Base-by-base conservation (phyloP, 2,888 invertebrate genomes). In the Coecobrya sp. region DNA sequence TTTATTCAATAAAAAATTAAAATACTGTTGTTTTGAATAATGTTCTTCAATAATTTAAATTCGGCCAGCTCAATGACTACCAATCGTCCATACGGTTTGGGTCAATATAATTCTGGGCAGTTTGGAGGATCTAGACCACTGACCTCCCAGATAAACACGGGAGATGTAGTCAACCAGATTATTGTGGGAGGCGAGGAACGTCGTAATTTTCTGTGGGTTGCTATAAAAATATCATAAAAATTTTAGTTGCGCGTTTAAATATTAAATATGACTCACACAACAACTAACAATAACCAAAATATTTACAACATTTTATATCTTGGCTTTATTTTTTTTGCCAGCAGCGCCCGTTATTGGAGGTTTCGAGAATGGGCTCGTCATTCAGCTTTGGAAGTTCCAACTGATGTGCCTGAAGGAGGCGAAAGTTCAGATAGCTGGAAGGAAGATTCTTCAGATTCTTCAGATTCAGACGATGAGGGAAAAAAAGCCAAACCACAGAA, bases 291-390 rank as follows among this genome's bases (percentile, higher is more conserved):
- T 11, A 25, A 19, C 25, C 5, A 62, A 25, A 25, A 25, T 62
- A 19, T 62, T 25, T 10, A 49, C 7, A 10, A 3, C 49, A 49
- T 36, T 36, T 36, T 3, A 49, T n/a, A 49, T 49, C 10, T 49
- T 49, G 19, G 19, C 19, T 59, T 7, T 7, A 25, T 36, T 68
- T 68, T 13, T 11, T 30, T 25, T 82, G 13, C n/a, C n/a, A 55
- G 25, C 0, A n/a, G 62, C 0, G 3, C 36, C 1, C 85, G 85
- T 13, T 68, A 85, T n/a, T 85, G 85, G 85, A 8, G 86, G n/a
- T 52, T 70, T 27, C 62, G 45, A 2, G 73, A 86, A 19, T 70
- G 86, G 86, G 45, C 86, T 4, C 86, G 52, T 22, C 42, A 62
- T 1, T 11, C 45, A 13, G 19, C 16, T 84, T 62, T 36, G n/a